Conservation (phyloP, 2,797 vertebrate species). For the Pseudotriccus pelzelni region DNA sequence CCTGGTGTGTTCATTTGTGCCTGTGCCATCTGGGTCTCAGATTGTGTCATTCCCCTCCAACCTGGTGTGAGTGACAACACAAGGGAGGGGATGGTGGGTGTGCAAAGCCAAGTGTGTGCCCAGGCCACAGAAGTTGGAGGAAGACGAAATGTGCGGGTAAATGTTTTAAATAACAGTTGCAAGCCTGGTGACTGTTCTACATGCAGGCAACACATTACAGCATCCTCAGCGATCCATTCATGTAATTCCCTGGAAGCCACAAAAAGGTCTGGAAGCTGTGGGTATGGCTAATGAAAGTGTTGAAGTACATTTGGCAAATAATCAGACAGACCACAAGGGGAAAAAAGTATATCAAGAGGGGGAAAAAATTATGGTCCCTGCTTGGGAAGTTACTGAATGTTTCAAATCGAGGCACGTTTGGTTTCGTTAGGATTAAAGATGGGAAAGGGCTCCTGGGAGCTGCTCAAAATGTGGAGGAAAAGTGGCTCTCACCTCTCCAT, state of each 20-base stretch:
- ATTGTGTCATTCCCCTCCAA: not conserved
- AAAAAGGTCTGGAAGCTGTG: constrained; percentile 45
- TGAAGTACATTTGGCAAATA: constrained; percentile 45
- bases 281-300: constrained; percentile 8
- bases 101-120: fast-evolving
- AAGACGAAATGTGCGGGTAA: fast-evolving
- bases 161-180: not conserved
- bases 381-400: constrained; percentile 6
- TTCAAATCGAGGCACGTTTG: not conserved
- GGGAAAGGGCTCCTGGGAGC: not conserved
- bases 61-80: fast-evolving
- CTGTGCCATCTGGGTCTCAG: not conserved
- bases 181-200: not conserved
- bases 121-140: not conserved
- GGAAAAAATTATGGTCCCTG: not conserved
- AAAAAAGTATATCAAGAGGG: not conserved
- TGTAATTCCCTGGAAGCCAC: constrained; percentile 30
- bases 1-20: not conserved
- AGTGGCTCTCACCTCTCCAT: fast-evolving
- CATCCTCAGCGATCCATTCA: not conserved
- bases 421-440: not conserved
- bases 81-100: not conserved
- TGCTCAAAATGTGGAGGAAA: not conserved
- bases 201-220: not conserved
- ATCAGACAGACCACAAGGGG: constrained; percentile 42